phyloP scores from a whole-genome alignment of 2,113 vertebrate species.

The Colistium nudipinnis region DNA sequence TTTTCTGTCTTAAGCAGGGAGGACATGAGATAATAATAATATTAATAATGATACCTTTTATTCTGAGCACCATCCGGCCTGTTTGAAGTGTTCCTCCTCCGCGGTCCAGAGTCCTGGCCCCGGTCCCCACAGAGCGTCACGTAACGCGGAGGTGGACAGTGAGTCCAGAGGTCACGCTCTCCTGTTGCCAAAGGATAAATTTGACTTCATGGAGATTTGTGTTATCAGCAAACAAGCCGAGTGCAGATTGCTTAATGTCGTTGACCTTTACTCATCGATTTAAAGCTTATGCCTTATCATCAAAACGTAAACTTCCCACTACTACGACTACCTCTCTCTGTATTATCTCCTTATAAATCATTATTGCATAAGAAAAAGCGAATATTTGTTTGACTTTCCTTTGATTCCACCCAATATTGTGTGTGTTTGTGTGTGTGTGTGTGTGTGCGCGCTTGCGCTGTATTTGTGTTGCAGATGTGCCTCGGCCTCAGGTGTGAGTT shows the following conservation, averaged over 20 bases:
- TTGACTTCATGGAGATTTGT: slow-evolving; percentile 53
- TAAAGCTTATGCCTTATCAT: background rate
- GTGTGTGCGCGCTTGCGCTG: background rate
- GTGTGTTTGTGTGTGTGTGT: background rate
- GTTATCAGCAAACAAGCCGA: slow-evolving; percentile 10
- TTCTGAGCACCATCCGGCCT: too few species aligned
- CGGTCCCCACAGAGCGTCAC: slow-evolving; percentile 47
- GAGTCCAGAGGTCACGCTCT: slow-evolving; percentile 61
- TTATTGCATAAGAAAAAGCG: too few species aligned
- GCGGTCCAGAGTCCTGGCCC: too few species aligned
- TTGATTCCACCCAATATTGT: too few species aligned
- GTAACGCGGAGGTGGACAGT: slow-evolving; percentile 38
- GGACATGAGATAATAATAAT: too few species aligned
- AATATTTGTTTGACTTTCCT: background rate
- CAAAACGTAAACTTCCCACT: slow-evolving; percentile 10
- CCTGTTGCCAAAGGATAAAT: slow-evolving; percentile 50
- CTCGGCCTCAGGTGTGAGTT: slow-evolving; percentile 26
- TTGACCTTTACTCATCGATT: slow-evolving; percentile 38
- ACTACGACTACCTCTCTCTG: too few species aligned
- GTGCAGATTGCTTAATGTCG: slow-evolving; percentile 38
- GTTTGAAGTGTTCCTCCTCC: too few species aligned
- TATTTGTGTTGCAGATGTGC: slow-evolving; percentile 3
- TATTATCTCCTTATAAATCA: too few species aligned
- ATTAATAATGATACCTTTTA: too few species aligned
- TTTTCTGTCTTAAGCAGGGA: too few species aligned